Evolutionary conservation across 1,140 invertebrate genomes (phyloP), one percentile per base, ranked within the genome.

Genomic region (Drosophila navojoa): DNA sequence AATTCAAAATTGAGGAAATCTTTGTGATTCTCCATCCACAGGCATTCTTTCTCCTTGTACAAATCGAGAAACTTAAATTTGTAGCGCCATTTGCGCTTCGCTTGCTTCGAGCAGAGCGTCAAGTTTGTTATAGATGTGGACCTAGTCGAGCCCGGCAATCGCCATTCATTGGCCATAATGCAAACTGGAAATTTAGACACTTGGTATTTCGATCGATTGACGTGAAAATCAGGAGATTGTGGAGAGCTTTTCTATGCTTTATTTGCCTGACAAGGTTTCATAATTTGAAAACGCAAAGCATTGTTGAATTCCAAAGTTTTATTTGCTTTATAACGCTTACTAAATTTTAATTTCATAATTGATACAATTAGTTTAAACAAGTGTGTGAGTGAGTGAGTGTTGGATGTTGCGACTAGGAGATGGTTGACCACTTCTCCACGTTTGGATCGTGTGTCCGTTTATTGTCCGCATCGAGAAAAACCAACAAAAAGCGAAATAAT

Each of bases 351-450:
- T 78, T 55, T 67, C 60, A 89, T 86, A 86, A 89, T 86, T 86
- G 82, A 79, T 86, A 89, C 79, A 86, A 89, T 86, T 89, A 77
- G 60, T 59, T 64, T 68, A 63, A 67, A 73, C 47, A 76, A 63
- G 45, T 59, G 29, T 40, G 27, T 38, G 19, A 22, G 19, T 72
- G 5, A 60, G 52, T 53, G 35, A 64, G 40, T 47, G 19, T 35
- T 19, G 15, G 15, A 4, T 19, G 2, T n/a, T 19, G 52, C 15
- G 3, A 35, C n/a, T 27, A 49, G 57, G 22, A 13, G n/a, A 45
- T 15, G 52, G 55, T 27, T 38, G 25, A 7, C 11, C 19, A 54
- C 47, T 13, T 47, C 35, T 58, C 29, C 49, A 22, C 7, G 11
- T 9, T 15, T 13, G 57, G 25, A 57, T 32, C n/a, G n/a, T 32